phyloP scores from a whole-genome alignment of 2,113 vertebrate genomes.

The Phylloscopus whistleri region DNA sequence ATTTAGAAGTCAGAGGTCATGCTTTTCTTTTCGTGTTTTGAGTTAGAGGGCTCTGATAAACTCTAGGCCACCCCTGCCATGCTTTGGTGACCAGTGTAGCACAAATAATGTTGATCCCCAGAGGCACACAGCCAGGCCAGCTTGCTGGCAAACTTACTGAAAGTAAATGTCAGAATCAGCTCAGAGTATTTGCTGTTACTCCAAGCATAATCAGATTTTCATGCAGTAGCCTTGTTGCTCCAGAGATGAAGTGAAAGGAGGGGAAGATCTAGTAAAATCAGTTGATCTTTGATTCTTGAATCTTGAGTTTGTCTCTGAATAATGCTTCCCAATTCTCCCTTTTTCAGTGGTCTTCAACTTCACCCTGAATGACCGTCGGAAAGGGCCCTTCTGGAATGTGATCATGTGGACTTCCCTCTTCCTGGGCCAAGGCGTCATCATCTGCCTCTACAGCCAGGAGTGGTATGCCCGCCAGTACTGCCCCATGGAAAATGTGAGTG shows the following conservation, averaged over 20 bases:
- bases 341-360: conserved; percentile 94
- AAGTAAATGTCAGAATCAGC: neutral
- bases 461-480: conserved; percentile 94
- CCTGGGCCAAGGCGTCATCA: conserved; percentile 87
- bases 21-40: neutral
- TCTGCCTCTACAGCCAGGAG: conserved; percentile 95
- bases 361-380: conserved; percentile 88
- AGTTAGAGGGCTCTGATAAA: neutral
- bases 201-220: neutral
- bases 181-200: neutral
- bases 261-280: neutral
- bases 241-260: neutral
- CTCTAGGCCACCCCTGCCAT: neutral
- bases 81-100: neutral
- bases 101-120: neutral
- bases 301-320: neutral
- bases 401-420: conserved; percentile 95
- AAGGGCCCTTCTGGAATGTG: conserved; percentile 94
- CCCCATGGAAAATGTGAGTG: conserved; percentile 83
- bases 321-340: neutral
- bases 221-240: neutral
- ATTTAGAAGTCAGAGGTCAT: neutral
- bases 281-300: neutral
- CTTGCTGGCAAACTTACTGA: neutral
- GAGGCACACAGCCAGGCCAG: neutral